Evolutionary conservation across 1,140 invertebrate genomes (phyloP), one percentile per base, ranked within the genome.

Genomic region (Neoseiulus cucumeris): DNA sequence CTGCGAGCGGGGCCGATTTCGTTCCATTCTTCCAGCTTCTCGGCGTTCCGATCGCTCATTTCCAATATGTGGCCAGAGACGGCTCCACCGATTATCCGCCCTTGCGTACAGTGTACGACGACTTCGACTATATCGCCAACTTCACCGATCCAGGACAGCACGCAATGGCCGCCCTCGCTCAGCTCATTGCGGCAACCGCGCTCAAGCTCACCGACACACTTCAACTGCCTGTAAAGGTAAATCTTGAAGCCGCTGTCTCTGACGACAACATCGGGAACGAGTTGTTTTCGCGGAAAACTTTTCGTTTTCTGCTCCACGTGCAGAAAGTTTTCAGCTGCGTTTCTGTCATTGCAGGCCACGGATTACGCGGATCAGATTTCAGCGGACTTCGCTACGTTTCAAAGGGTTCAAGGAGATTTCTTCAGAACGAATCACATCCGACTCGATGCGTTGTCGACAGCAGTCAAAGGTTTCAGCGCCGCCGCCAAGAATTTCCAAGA

Each of bases 331-430:
- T 59, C 2, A 25, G 9, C 4, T 59, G 1, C 14, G 17, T 59
- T 25, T 6, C 22, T n/a, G 1, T 25, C 14, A 18, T 25, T 25
- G 17, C 22, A 59, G 51, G 51, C 33, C 17, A 59, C 51, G 1
- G 51, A 59, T 33, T 59, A 59, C 22, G 51, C 51, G 25, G 51
- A 59, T 17, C 51, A 59, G 51, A 59, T 59, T 5, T 59, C 51
- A 20, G 51, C 51, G 25, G 51, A 59, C 22, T 59, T 59, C 33
- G 51, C 51, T 17, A 25, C 51, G 33, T 59, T 59, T 59, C 51
- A 59, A 59, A 25, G 51, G 25, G 25, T 6, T 17, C 33, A 59
- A 29, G 51, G 51, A 25, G 51, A 59, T 25, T 59, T 59, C 22
- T 59, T 59, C 22, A 25, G 51, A 25, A 29, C 51, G 51, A 20